Evolutionary conservation across 2,113 vertebrate species (phyloP).

Genomic region (Corythoichthys intestinalis): DNA sequence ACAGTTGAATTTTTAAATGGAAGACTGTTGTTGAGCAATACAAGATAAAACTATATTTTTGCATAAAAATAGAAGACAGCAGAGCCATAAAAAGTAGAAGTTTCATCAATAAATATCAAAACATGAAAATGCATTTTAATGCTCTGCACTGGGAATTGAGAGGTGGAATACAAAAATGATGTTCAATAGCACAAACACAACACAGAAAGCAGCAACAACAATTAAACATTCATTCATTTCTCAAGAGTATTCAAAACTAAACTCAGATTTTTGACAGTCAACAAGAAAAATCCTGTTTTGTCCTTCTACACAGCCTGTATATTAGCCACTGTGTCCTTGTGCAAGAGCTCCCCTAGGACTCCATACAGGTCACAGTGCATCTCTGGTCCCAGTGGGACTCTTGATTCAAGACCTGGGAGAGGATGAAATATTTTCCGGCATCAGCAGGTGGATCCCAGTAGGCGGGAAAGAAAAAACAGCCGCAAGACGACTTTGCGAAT

Average conservation of each 20-base stretch:
- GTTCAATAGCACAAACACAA: constrained; percentile 46
- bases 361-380: constrained; percentile 41
- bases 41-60: constrained; percentile 27
- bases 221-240: constrained; percentile 48
- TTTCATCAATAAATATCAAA: constrained; percentile 8
- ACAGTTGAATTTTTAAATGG: constrained; percentile 26
- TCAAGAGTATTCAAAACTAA: constrained; percentile 34
- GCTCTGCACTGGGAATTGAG: constrained; percentile 10
- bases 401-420: constrained; percentile 41
- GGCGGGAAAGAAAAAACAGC: constrained; percentile 34
- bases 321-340: constrained; percentile 48
- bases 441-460: constrained; percentile 74
- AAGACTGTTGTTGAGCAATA: constrained; percentile 27
- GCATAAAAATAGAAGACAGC: constrained; percentile 14
- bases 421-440: constrained; percentile 67
- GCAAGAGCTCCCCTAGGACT: constrained; percentile 32
- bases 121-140: constrained; percentile 9
- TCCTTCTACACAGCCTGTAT: constrained; percentile 17
- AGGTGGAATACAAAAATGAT: constrained; percentile 13
- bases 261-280: constrained; percentile 3
- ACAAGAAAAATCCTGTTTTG: constrained; percentile 19
- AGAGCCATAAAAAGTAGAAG: constrained; percentile 12
- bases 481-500: constrained; percentile 23
- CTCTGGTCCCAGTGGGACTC: constrained; percentile 45
- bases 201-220: constrained; percentile 36